Evolutionary conservation across 2,888 invertebrate genomes (phyloP).

Genomic region (Lottia gigantea): DNA sequence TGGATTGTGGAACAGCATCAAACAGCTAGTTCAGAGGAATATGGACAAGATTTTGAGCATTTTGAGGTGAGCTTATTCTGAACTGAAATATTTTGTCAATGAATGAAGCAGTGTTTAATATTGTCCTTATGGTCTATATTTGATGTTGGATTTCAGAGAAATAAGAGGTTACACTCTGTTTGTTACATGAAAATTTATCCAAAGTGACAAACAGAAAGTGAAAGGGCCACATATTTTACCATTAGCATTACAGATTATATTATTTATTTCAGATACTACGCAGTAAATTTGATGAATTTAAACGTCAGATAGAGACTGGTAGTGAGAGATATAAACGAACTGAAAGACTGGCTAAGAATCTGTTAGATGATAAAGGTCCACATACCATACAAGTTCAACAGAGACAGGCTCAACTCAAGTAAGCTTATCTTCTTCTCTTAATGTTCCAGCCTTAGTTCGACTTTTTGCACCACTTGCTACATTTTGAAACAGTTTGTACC

Average conservation of each 20-base stretch:
- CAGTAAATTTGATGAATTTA: slow-evolving; percentile 88
- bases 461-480: too few species aligned
- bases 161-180: too few species aligned
- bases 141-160: too few species aligned
- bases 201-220: too few species aligned
- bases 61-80: slow-evolving; percentile 42
- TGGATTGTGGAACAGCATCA: slow-evolving; percentile 95
- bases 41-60: slow-evolving; percentile 98
- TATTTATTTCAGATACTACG: slow-evolving; percentile 75
- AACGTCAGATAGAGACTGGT: slow-evolving; percentile 82
- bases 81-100: too few species aligned
- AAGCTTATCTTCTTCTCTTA: slow-evolving; percentile 25
- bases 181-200: too few species aligned
- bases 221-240: too few species aligned
- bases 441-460: too few species aligned
- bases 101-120: too few species aligned
- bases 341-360: slow-evolving; percentile 72
- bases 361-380: slow-evolving; percentile 80
- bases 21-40: slow-evolving; percentile 92
- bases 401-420: slow-evolving; percentile 89
- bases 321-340: slow-evolving; percentile 82
- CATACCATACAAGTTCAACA: slow-evolving; percentile 85
- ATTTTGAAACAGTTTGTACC: too few species aligned
- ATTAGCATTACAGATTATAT: neutral
- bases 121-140: too few species aligned